These are phyloP conservation scores for Melinaea menophilus DNA, from an alignment of 2,888 invertebrate genomes.

Conservation along the genomic window DNA sequence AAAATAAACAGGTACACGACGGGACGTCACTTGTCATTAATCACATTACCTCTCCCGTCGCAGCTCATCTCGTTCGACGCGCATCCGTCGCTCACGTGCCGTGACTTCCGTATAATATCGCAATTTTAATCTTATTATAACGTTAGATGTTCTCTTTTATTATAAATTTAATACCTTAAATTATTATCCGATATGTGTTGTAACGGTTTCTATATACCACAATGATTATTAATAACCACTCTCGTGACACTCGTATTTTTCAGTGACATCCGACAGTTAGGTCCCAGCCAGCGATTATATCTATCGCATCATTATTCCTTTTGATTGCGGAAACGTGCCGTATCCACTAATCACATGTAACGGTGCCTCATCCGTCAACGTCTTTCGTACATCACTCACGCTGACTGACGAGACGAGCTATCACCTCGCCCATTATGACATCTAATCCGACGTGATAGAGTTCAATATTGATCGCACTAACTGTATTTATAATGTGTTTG, in stretches of 20 bases:
- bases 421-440: constrained; percentile 17
- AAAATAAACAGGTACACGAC: constrained; percentile 3
- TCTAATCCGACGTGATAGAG: constrained; percentile 38
- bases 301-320: constrained; percentile 62
- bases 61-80: constrained; percentile 22
- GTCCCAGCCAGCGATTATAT: constrained; percentile 34
- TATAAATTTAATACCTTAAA: neutral
- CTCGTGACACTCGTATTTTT: constrained; percentile 16
- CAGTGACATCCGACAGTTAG: constrained; percentile 38
- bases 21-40: constrained; percentile 5
- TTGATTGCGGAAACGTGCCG: constrained; percentile 60
- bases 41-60: constrained; percentile 6
- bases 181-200: neutral
- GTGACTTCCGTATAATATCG: constrained; percentile 4
- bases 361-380: constrained; percentile 60
- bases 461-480: constrained; percentile 36
- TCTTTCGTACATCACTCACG: constrained; percentile 63
- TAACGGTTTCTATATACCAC: neutral
- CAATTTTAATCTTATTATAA: constrained; percentile 4
- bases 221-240: constrained; percentile 4
- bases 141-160: neutral
- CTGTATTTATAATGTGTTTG: constrained; percentile 41
- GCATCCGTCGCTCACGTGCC: constrained; percentile 16
- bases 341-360: constrained; percentile 69
- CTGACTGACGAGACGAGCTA: constrained; percentile 41